These are phyloP conservation scores for Periparus ater DNA, from an alignment of 2,797 vertebrate genomes.

Conservation along the genomic window DNA sequence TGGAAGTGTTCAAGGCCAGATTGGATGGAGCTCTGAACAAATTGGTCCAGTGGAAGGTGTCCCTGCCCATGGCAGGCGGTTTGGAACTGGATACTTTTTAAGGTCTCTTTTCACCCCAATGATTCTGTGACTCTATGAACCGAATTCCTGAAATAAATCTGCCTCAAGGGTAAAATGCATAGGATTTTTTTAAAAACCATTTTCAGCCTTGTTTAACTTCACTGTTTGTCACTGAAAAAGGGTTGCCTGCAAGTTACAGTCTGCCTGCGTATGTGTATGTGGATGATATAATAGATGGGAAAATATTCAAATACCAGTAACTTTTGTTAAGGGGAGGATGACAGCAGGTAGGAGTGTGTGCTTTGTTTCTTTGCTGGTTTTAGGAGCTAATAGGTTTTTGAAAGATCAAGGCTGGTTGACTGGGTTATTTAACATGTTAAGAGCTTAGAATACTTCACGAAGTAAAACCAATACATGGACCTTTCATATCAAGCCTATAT, in stretches of 20 bases:
- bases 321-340: background rate
- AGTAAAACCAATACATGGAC: background rate
- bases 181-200: background rate
- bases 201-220: background rate
- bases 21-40: background rate
- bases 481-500: background rate
- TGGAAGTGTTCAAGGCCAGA: background rate
- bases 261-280: accelerated
- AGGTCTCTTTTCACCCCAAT: background rate
- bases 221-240: background rate
- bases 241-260: background rate
- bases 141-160: background rate
- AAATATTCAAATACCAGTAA: background rate
- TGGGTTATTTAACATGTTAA: background rate
- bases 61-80: background rate
- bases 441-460: background rate
- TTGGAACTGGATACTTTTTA: background rate
- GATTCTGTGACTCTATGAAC: background rate
- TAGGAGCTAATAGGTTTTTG: background rate
- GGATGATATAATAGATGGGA: background rate
- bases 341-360: background rate
- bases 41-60: background rate
- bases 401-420: background rate
- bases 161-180: background rate
- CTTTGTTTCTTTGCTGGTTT: background rate